phyloP scores from a whole-genome alignment of 35 echinoderm and acorn worm genomes.

The Acanthaster planci region DNA sequence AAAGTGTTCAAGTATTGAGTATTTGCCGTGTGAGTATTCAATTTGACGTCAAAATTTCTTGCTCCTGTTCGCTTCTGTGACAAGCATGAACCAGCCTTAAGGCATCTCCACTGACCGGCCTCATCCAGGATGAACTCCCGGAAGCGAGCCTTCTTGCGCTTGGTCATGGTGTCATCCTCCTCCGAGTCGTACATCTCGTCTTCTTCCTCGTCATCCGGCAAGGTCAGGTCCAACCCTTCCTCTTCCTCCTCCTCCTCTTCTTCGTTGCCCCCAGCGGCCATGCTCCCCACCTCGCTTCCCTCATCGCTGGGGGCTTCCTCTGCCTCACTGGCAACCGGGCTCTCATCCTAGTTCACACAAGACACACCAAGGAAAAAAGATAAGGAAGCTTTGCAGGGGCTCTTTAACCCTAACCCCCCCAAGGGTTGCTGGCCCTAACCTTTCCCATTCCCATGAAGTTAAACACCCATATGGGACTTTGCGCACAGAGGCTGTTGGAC shows the following conservation, averaged over 20 bases:
- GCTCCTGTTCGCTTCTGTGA: neutral
- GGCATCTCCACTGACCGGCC: slow-evolving; percentile 76
- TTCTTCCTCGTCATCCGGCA: slow-evolving; percentile 54
- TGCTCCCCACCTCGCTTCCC: slow-evolving; percentile 22
- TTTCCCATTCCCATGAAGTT: no score
- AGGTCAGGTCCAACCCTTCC: slow-evolving; percentile 41
- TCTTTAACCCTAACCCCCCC: no score
- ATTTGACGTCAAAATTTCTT: neutral
- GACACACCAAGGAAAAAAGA: no score
- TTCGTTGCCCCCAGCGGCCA: neutral
- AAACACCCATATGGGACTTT: no score
- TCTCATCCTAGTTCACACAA: neutral
- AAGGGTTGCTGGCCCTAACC: no score
- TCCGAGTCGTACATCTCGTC: slow-evolving; percentile 73
- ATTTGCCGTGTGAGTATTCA: no score
- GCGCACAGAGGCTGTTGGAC: no score
- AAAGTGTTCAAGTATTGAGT: no score
- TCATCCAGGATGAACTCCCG: slow-evolving; percentile 87
- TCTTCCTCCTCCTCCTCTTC: slow-evolving; percentile 58
- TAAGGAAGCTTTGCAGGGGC: no score
- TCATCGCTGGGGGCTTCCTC: slow-evolving; percentile 25
- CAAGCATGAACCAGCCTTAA: neutral
- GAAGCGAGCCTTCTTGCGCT: slow-evolving; percentile 50
- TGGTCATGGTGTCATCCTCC: slow-evolving; percentile 45
- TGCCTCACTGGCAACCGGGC: slow-evolving; percentile 36